A percentile compares a stretch with the other conserved stretches of the same genome.
Conservation (phyloP, 64 coral and sea anemone genomes). For the Trachythela sp. region DNA sequence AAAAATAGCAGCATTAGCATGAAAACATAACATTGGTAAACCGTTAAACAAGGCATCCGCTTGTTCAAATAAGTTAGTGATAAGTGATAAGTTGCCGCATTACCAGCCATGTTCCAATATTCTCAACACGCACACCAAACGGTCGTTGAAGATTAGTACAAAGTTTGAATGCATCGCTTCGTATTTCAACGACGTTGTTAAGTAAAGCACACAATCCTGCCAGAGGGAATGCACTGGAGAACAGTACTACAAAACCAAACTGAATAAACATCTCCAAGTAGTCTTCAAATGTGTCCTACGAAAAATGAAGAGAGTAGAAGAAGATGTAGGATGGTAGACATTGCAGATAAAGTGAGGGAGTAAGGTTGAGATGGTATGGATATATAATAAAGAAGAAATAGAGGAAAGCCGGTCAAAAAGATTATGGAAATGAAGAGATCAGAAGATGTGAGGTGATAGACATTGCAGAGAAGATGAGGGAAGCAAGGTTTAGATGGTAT, state of each 20-base stretch:
- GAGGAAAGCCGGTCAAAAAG: neutral
- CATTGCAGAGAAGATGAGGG: no score
- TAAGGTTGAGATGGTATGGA: no score
- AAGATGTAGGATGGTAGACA: neutral
- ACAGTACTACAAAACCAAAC: slow-evolving; percentile 97
- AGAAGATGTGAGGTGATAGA: neutral
- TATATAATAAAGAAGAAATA: neutral
- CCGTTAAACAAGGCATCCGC: no score
- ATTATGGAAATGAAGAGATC: no score
- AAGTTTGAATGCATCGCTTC: slow-evolving; percentile 99
- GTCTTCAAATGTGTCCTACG: slow-evolving; percentile 98
- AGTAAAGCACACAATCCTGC: slow-evolving; percentile 87
- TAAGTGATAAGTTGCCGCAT: neutral
- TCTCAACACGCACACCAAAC: slow-evolving; percentile 86
- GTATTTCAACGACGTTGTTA: slow-evolving; percentile 97
- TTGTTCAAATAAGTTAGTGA: no score
- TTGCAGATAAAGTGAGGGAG: no score
- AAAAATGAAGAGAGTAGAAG: no score
- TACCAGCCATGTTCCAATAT: slow-evolving; percentile 99
- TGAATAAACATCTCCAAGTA: slow-evolving; percentile 99
- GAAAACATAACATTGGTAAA: no score
- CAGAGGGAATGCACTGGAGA: slow-evolving; percentile 91
- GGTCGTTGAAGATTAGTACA: slow-evolving; percentile 90
- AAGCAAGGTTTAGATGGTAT: no score
- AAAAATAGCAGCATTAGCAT: no score